Evolutionary conservation across 2,888 invertebrate genomes (phyloP).

Genomic region (Nomada flava): DNA sequence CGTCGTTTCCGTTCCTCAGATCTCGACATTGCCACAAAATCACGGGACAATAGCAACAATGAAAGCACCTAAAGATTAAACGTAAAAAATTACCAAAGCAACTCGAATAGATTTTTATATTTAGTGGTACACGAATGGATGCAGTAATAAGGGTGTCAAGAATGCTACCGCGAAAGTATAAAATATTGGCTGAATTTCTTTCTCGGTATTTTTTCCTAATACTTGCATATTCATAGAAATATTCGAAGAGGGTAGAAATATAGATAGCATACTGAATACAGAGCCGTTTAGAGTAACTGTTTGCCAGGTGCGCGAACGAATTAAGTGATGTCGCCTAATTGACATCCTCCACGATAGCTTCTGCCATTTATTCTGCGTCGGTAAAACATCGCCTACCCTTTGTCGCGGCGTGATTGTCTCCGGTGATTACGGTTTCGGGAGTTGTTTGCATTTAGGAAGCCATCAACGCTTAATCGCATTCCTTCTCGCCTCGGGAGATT

Average conservation of each 20-base stretch:
- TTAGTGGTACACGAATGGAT: no score
- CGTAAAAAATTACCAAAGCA: no score
- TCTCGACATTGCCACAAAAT: conserved; percentile 13
- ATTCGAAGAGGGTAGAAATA: not conserved
- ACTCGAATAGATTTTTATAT: no score
- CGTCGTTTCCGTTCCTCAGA: conserved; percentile 16
- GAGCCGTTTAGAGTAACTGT: not conserved
- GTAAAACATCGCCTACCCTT: conserved; percentile 68
- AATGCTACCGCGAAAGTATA: no score
- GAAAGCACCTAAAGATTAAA: no score
- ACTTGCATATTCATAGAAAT: no score
- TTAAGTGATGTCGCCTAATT: conserved; percentile 64
- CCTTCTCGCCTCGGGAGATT: conserved; percentile 80
- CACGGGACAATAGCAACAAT: not conserved
- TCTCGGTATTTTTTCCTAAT: no score
- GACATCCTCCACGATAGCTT: conserved; percentile 61
- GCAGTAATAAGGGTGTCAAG: no score
- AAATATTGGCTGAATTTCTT: no score
- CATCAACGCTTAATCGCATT: conserved; percentile 84
- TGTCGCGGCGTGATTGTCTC: conserved; percentile 74
- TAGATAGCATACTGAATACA: conserved; percentile 2
- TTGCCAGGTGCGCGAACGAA: not conserved
- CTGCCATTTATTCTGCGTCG: conserved; percentile 60
- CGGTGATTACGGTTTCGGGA: conserved; percentile 80
- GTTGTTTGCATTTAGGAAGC: conserved; percentile 84